Evolutionary conservation across 2,113 vertebrate genomes (phyloP), one percentile per base, ranked within the genome.

Genomic region (Raja brachyura): DNA sequence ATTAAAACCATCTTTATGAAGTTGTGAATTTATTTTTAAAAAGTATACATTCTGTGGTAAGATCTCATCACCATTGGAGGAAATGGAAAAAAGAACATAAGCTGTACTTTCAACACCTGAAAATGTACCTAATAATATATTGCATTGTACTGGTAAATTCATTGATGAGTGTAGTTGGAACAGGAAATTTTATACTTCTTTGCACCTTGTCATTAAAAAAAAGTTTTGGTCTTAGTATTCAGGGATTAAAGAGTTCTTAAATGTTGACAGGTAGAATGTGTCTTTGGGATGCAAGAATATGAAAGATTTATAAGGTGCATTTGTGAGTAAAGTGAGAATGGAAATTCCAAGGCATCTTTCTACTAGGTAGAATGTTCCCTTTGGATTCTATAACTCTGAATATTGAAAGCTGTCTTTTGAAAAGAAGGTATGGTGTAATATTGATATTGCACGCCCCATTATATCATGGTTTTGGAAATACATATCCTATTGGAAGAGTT

Each of bases 171-270:
- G 31, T 16, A 63, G 14, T 66, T 63, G 7, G 56, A 31, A 63
- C 3, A 18, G 11, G 2, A 63, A 63, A 5, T 63, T 63, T 63
- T 31, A 13, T 31, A 14, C 0, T 63, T 14, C 14, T 88, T 88
- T 88, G 28, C 63, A 88, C 83, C 59, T 88, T 28, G 59, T 66
- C 83, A 88, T n/a, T 31, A 33, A 88, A 63, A 88, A 88, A 63
- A 16, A 31, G 61, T 16, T 14, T 77, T 61, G 13, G 14, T 88
- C 83, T 88, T 88, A 63, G n/a, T 88, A 31, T 88, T 31, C 5
- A 9, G 59, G 59, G 28, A 88, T 31, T 88, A 66, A 63, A 8
- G 28, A 63, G 14, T 85, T 14, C 56, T 85, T 61, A 85, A 61
- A 3, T 16, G 1, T 61, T 88, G 28, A 88, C 63, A 5, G 18